Base-by-base conservation (phyloP, 2,797 vertebrate species). In the Manis javanica region DNA sequence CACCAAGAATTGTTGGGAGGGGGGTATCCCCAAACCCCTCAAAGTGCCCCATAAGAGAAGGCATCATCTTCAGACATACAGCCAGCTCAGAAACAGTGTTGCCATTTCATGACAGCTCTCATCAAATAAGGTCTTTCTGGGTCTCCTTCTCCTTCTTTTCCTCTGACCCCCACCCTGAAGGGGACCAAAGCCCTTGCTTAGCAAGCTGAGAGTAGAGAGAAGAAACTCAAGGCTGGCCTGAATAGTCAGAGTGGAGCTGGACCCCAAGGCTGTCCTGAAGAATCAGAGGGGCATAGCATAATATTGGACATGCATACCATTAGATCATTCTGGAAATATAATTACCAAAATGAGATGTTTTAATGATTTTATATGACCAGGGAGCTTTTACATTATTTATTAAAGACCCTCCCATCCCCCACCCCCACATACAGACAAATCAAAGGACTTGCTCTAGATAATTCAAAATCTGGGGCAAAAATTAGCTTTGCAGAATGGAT, bases 11-110 rank as follows among this genome's bases (percentile, higher is more conserved):
- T 12, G 16, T 7, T 55, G 51, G 57, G 57, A 15, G 29, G n/a
- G 7, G 29, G 8, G 8, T 31, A 10, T 74, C 19, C 51, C 5
- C 2, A 0, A n/a, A 13, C 29, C 12, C 11, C 0, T 19, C 53
- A 57, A 57, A 86, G 6, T 23, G 7, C 1, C 34, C 51, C 26
- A 4, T 4, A 23, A 42, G 7, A 42, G 37, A 71, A 23, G 64
- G 19, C 26, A 31, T 71, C 34, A 11, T 57, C 37, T 71, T 31
- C 42, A 57, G 71, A 71, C 14, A 55, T 7, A 39, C n/a, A 9
- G 21, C 39, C 11, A 59, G 3, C 42, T 46, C 71, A 94, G 87
- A 53, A 84, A 39, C 12, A 91, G 23, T 29, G 55, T 34, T 59
- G 31, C 31, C 16, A 19, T 71, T 31, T 79, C 39, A 90, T 1